Percentiles rank a stretch among this genome's conserved stretches.
phyloP scores from a whole-genome alignment of 2,113 vertebrate genomes.

The human region DNA sequence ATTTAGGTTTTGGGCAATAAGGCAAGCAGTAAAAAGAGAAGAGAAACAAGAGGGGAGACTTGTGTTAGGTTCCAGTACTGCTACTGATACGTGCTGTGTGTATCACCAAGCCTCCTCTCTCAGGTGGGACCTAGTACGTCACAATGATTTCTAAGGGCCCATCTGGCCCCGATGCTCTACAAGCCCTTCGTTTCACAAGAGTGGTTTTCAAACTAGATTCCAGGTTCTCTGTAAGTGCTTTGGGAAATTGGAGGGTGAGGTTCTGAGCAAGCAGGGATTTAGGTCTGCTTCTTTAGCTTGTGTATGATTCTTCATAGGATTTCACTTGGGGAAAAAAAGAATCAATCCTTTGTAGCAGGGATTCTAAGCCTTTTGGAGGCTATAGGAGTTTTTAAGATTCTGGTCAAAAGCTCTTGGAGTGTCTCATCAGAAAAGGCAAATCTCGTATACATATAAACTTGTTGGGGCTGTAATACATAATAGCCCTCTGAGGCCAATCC shows the following conservation, averaged over 20 bases:
- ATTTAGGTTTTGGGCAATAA: background rate
- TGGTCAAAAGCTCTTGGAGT: background rate
- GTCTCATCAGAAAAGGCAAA: background rate
- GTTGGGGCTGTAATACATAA: background rate
- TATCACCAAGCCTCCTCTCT: rapidly evolving
- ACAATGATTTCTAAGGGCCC: background rate
- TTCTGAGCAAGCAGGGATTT: background rate
- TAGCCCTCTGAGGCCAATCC: background rate
- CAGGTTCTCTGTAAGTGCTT: background rate
- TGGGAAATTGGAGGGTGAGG: background rate
- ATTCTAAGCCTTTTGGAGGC: background rate
- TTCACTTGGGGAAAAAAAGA: background rate
- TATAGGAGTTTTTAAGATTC: background rate
- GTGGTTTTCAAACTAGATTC: background rate
- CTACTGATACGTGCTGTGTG: background rate
- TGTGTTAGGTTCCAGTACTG: background rate
- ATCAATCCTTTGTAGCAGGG: background rate
- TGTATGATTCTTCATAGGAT: background rate
- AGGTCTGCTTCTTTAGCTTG: background rate
- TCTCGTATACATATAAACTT: background rate
- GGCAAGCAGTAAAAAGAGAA: background rate
- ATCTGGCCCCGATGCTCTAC: background rate
- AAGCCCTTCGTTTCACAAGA: background rate
- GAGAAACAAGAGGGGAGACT: background rate
- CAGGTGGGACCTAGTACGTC: background rate